These are phyloP conservation scores for Xenus cinereus DNA, from an alignment of 2,113 vertebrate genomes.

Conservation along the genomic window DNA sequence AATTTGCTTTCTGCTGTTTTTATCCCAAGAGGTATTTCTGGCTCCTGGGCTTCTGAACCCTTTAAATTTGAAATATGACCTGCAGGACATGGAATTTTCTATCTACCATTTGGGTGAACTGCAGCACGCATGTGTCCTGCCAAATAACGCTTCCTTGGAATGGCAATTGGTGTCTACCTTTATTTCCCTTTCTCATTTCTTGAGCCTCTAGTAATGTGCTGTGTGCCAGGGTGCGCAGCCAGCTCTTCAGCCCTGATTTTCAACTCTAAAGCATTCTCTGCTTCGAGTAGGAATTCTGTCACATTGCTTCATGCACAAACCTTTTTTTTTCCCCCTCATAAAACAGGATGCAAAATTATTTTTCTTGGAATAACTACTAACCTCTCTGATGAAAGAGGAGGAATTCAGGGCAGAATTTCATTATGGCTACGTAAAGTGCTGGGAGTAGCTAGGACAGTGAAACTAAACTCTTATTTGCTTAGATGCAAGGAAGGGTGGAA, in stretches of 20 bases:
- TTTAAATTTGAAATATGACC: not conserved
- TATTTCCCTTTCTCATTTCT: not conserved
- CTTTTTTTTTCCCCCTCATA: not conserved
- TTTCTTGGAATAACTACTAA: not conserved
- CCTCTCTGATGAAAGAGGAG: not conserved
- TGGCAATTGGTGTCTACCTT: not conserved
- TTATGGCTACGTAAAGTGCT: not conserved
- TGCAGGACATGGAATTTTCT: not conserved
- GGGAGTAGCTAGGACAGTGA: not conserved
- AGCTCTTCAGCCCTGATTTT: not conserved
- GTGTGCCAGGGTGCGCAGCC: not conserved
- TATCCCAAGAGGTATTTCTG: not conserved
- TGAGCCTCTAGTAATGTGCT: not conserved
- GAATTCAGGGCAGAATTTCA: not conserved
- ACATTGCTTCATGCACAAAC: not conserved
- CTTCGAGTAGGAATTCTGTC: not conserved
- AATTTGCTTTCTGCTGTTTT: not conserved
- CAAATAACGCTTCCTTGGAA: not conserved
- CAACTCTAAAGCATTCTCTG: not conserved
- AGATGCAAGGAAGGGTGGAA: not conserved
- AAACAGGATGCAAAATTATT: not conserved
- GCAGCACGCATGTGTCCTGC: not conserved
- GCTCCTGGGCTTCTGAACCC: not conserved
- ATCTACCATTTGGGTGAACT: not conserved
- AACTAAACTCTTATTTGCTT: not conserved